Evolutionary conservation across 2,797 vertebrate genomes (phyloP).

Genomic region (Clarias platycephalus): DNA sequence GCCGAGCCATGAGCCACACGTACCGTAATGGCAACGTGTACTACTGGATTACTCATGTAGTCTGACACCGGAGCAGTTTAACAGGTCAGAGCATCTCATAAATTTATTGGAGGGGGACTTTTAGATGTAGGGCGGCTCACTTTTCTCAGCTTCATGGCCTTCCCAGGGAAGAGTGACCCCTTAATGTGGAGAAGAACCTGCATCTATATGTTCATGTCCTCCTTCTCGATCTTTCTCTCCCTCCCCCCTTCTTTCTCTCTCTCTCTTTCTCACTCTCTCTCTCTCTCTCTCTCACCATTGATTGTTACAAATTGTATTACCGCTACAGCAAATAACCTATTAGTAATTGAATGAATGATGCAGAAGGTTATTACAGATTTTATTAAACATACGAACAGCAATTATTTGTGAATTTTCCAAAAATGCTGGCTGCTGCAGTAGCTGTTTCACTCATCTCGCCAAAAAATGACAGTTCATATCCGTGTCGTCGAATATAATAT

Average conservation of each 20-base stretch:
- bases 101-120: conserved; percentile 44
- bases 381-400: conserved; percentile 4
- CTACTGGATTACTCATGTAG: conserved; percentile 67
- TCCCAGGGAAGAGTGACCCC: conserved; percentile 35
- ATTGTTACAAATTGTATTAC: conserved; percentile 21
- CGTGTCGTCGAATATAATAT: neutral
- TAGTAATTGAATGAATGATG: neutral
- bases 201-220: neutral
- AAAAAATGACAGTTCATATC: neutral
- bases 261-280: neutral
- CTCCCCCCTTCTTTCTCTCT: neutral
- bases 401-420: neutral
- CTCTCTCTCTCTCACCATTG: neutral
- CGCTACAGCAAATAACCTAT: neutral
- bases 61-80: conserved; percentile 57
- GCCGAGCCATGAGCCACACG: conserved; percentile 33
- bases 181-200: conserved; percentile 26
- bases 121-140: conserved; percentile 56
- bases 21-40: conserved; percentile 53
- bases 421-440: no score
- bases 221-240: neutral
- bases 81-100: neutral
- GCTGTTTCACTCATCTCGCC: neutral
- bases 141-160: conserved; percentile 55
- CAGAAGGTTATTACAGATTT: neutral